phyloP scores from a whole-genome alignment of 1,140 invertebrate species.

The Drosophila suzukii region DNA sequence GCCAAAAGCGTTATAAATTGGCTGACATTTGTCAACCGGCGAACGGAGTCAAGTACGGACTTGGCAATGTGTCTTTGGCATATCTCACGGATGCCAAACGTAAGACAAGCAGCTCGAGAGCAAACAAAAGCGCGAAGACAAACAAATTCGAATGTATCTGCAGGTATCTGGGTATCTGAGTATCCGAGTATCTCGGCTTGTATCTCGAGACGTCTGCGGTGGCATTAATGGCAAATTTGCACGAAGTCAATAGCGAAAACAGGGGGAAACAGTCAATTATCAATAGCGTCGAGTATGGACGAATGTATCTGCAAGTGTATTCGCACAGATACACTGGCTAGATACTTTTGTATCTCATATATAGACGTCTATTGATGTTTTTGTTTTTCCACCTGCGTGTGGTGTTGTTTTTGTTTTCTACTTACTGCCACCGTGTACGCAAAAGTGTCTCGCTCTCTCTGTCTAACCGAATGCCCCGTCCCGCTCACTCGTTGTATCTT shows the following conservation, averaged over 20 bases:
- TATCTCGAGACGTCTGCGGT: slow-evolving; percentile 62
- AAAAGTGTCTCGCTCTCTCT: slow-evolving; percentile 42
- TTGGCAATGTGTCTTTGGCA: slow-evolving; percentile 43
- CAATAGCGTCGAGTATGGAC: slow-evolving; percentile 53
- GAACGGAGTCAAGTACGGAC: slow-evolving; percentile 45
- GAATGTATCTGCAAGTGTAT: slow-evolving; percentile 20
- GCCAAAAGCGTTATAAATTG: slow-evolving; percentile 32
- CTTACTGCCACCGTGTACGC: slow-evolving; percentile 66
- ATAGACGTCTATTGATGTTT: slow-evolving; percentile 12
- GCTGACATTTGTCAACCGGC: slow-evolving; percentile 38
- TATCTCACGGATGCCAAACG: slow-evolving; percentile 39
- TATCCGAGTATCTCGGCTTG: slow-evolving; percentile 27
- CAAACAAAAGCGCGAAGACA: slow-evolving; percentile 46
- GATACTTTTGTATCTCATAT: slow-evolving; percentile 59
- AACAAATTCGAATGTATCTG: slow-evolving; percentile 68
- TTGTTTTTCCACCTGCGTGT: slow-evolving; percentile 62
- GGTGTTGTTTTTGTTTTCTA: slow-evolving; percentile 47
- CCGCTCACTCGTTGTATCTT: slow-evolving; percentile 32
- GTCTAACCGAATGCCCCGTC: slow-evolving; percentile 11
- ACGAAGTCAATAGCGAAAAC: slow-evolving; percentile 68
- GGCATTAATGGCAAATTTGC: slow-evolving; percentile 80
- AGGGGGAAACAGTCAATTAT: slow-evolving; percentile 66
- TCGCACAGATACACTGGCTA: slow-evolving; percentile 1
- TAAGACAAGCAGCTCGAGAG: slow-evolving; percentile 56
- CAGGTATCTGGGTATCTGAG: no score